phyloP scores from a whole-genome alignment of 2,113 vertebrate genomes.

The Sigmodon hispidus region DNA sequence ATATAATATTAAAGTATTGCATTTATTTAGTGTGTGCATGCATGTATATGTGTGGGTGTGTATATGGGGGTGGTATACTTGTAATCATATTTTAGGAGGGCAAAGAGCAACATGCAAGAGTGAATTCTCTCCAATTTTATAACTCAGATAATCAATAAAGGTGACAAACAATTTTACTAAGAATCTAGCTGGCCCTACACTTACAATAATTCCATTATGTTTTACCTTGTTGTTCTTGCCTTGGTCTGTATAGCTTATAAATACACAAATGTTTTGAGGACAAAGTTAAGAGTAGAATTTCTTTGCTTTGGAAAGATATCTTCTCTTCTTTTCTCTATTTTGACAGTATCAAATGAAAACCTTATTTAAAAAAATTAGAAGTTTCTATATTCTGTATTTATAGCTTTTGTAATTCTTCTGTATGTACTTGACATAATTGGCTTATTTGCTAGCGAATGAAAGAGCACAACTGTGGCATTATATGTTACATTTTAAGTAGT shows the following conservation, averaged over 20 bases:
- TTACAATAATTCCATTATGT: background rate
- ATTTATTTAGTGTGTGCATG: background rate
- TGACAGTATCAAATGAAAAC: background rate
- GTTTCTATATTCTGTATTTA: background rate
- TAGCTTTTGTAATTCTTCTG: background rate
- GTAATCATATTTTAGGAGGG: background rate
- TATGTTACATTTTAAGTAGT: too few species aligned
- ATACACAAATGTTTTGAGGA: background rate
- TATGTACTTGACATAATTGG: background rate
- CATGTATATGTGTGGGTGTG: background rate
- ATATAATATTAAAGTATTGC: background rate
- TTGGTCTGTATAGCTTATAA: background rate
- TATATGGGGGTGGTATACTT: background rate
- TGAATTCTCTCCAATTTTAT: background rate
- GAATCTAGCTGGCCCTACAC: background rate
- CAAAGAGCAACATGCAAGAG: background rate
- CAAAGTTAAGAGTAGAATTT: background rate
- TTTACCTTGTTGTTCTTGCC: background rate
- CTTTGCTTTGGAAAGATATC: background rate
- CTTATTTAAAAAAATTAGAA: background rate
- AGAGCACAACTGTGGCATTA: too few species aligned
- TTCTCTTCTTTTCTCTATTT: background rate
- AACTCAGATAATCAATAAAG: background rate
- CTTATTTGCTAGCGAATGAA: background rate
- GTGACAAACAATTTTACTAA: background rate